Evolutionary conservation across 2,888 invertebrate species (phyloP), one percentile per base, ranked within the genome.

Genomic region (Scaeva pyrastri): DNA sequence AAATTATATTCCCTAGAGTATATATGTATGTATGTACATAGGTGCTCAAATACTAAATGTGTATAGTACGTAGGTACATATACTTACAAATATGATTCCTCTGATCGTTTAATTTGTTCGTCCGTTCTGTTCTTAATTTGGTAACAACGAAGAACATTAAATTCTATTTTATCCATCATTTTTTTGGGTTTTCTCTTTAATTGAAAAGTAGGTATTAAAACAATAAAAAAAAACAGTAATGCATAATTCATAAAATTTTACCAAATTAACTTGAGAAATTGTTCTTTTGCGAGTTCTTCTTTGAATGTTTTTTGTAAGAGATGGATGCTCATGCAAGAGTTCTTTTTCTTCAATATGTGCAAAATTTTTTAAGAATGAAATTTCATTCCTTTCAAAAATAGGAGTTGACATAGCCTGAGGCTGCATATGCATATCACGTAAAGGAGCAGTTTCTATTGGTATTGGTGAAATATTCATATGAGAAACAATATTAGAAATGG

Each of bases 381-480:
- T 43, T 21, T 43, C 60, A 16, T 19, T 14, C 21, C 2, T 6
- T 14, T 26, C n/a, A 8, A 5, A 12, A 23, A 36, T 16, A 26
- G 10, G 7, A 60, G 26, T 16, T 16, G 31, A 23, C 12, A 12
- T 19, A 10, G 23, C 0, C 2, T 10, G 23, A 12, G 14, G 43
- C 5, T 43, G 66, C 10, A 8, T 16, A 31, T 12, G 39, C 8
- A 8, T 16, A n/a, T 11, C 3, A 19, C 10, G 16, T 19, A 19
- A 16, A 4, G 4, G 50, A 23, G 10, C 26, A 5, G 60, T 21
- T 1, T 4, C 7, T 60, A 55, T 36, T 4, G 58, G 31, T 50
- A 83, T 83, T 4, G 73, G 62, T 14, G 84, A 79, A 10, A 71
- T 11, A 84, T 79, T 71, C 8, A 84, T 23, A 23, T 84, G 79